phyloP scores from a whole-genome alignment of 1,140 invertebrate species.

The Micrasema minimum region DNA sequence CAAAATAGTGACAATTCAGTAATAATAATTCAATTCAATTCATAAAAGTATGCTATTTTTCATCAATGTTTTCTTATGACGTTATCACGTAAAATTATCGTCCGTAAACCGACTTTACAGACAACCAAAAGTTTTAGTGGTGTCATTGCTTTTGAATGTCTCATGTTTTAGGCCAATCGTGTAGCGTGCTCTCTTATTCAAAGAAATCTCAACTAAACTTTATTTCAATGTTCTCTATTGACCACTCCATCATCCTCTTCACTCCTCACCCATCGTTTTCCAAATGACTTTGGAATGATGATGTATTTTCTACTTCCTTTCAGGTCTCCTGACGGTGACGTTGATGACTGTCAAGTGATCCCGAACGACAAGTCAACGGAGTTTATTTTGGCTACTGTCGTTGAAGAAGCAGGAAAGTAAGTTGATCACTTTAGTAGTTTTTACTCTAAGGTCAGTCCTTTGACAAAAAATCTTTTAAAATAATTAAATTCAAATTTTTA shows the following conservation, averaged over 20 bases:
- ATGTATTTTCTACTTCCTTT: constrained; percentile 5
- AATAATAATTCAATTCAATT: too few relatives aligned
- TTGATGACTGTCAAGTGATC: constrained; percentile 83
- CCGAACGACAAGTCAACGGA: constrained; percentile 90
- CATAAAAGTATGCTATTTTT: too few relatives aligned
- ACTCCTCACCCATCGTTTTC: constrained; percentile 15
- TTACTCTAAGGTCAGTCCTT: too few relatives aligned
- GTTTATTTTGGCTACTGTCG: constrained; percentile 86
- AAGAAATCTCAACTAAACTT: not conserved
- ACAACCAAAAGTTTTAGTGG: too few relatives aligned
- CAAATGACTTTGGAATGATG: constrained; percentile 12
- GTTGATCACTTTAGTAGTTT: too few relatives aligned
- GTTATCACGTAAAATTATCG: not conserved
- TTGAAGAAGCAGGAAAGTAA: constrained; percentile 81
- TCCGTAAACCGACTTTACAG: too few relatives aligned
- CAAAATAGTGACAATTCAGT: too few relatives aligned
- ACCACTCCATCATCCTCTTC: not conserved
- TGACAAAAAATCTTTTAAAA: too few relatives aligned
- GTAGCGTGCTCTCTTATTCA: not conserved
- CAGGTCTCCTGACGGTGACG: constrained; percentile 64
- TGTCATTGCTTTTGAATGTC: not conserved
- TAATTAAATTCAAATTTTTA: too few relatives aligned
- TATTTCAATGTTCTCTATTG: not conserved
- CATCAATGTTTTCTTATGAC: not conserved
- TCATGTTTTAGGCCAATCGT: not conserved